Evolutionary conservation across 2,797 vertebrate species (phyloP).

Genomic region (Catharus ustulatus): DNA sequence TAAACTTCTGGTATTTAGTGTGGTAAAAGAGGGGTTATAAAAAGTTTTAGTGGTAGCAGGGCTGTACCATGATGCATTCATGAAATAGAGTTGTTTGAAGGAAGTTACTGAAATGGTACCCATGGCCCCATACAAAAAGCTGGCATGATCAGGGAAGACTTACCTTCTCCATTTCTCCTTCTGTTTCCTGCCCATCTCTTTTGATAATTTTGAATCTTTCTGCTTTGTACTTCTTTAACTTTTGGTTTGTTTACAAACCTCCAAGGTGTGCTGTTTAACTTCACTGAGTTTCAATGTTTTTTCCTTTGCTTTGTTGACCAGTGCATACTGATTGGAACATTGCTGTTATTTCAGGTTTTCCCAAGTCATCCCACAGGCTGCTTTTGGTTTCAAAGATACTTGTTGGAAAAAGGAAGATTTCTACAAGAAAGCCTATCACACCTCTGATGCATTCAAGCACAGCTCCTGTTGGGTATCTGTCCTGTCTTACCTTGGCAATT

Average conservation of each 20-base stretch:
- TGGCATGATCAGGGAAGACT: rapidly evolving
- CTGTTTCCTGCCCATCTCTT: background rate
- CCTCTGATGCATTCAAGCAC: background rate
- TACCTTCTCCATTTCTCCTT: background rate
- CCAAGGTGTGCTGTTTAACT: background rate
- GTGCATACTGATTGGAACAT: background rate
- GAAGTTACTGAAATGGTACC: background rate
- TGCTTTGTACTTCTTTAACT: background rate
- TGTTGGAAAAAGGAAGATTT: background rate
- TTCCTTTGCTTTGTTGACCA: background rate
- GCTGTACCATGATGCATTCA: background rate
- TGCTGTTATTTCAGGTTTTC: background rate
- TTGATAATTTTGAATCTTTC: background rate
- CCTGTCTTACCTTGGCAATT: background rate
- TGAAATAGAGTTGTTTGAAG: background rate
- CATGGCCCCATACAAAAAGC: background rate
- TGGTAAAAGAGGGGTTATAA: background rate
- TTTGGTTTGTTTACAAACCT: background rate
- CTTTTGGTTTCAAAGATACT: slow-evolving; percentile 10
- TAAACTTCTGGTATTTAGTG: background rate
- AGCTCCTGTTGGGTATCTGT: background rate
- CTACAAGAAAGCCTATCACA: background rate
- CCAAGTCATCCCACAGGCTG: background rate
- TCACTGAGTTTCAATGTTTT: background rate
- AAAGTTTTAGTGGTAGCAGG: background rate